Conservation (phyloP, 2,797 vertebrate species). For the Euphonia xanthogaster region DNA sequence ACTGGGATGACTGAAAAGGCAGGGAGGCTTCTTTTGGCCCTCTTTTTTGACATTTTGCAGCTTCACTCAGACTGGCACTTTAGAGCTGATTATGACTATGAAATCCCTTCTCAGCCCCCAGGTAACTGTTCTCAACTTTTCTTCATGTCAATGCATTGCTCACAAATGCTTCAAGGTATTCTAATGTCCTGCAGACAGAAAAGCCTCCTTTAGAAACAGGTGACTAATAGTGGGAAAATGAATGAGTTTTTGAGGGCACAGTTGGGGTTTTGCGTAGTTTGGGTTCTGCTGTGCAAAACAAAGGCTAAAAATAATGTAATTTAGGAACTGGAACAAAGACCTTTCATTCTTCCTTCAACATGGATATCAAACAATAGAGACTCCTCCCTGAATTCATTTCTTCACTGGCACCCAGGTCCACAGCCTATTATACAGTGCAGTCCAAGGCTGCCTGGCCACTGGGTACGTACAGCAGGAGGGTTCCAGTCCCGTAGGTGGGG, state of each 20-base stretch:
- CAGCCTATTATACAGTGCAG: fast-evolving
- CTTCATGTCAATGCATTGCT: background rate
- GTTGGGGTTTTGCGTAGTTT: background rate
- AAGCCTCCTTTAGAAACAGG: background rate
- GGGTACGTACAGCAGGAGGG: fast-evolving
- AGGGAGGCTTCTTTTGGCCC: background rate
- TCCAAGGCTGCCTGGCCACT: background rate
- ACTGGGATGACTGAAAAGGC: background rate
- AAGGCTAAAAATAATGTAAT: background rate
- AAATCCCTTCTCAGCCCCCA: conserved; percentile 8
- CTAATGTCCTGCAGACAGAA: conserved; percentile 37
- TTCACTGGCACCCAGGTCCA: background rate
- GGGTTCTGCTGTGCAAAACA: background rate
- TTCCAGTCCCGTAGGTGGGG: background rate
- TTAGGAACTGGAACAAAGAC: background rate
- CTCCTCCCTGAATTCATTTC: background rate
- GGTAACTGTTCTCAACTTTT: conserved; percentile 42
- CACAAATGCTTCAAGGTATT: background rate
- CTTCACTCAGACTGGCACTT: background rate
- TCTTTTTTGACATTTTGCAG: background rate
- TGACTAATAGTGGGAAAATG: background rate
- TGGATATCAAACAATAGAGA: background rate
- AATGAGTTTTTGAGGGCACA: background rate
- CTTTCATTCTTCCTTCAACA: background rate
- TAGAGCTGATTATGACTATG: background rate